A percentile compares a stretch with the other conserved stretches of the same genome.
Evolutionary conservation across 2,797 vertebrate genomes (phyloP).

Genomic region (Pogonophryne albipinna): DNA sequence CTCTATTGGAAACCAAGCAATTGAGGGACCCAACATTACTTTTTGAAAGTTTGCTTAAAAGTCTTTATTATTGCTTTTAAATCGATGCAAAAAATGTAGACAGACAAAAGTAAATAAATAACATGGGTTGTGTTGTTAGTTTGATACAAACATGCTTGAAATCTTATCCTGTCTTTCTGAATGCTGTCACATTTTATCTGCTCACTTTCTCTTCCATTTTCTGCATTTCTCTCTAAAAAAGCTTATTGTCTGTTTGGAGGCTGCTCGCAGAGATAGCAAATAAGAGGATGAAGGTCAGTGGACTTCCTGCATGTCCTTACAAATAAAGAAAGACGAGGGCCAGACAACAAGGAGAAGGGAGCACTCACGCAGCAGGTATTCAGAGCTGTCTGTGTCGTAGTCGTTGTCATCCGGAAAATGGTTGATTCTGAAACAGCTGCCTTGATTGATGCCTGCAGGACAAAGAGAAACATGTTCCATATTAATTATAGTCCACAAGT

Average conservation of each 20-base stretch:
- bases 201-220: neutral
- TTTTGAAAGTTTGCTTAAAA: too few relatives aligned
- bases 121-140: neutral
- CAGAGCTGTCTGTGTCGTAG: conserved; percentile 98
- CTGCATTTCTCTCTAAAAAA: neutral
- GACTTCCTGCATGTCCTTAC: neutral
- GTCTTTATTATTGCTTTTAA: too few relatives aligned
- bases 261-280: neutral
- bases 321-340: neutral
- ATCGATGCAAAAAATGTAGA: too few relatives aligned
- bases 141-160: neutral
- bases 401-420: conserved; percentile 98
- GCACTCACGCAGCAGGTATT: conserved; percentile 96
- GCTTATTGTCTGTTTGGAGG: neutral
- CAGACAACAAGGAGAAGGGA: conserved; percentile 1
- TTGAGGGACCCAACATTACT: too few relatives aligned
- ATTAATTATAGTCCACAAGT: neutral
- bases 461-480: conserved; percentile 23
- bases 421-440: conserved; percentile 97
- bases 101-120: too few relatives aligned
- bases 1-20: too few relatives aligned
- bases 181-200: neutral
- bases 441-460: conserved; percentile 93
- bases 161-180: neutral
- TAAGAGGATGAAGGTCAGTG: conserved; percentile 1